phyloP scores from a whole-genome alignment of 2,888 invertebrate genomes.

The Andrena minutula region DNA sequence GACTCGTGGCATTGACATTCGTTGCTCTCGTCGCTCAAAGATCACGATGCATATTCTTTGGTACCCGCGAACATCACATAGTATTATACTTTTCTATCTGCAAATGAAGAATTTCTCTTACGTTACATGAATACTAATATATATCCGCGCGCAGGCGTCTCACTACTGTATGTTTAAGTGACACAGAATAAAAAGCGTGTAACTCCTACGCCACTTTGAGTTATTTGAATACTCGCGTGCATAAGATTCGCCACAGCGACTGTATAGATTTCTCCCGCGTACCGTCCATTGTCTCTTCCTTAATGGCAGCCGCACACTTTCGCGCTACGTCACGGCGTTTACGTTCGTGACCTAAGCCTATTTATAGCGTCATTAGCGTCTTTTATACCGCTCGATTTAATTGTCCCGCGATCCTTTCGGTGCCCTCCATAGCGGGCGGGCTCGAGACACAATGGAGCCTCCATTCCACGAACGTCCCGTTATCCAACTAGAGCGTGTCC shows the following conservation, averaged over 20 bases:
- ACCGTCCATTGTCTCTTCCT: constrained; percentile 24
- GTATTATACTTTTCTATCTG: not conserved
- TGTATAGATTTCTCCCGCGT: not conserved
- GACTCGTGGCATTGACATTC: not conserved
- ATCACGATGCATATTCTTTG: too few relatives aligned
- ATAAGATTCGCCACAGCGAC: not conserved
- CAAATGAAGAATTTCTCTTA: not conserved
- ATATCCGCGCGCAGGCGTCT: not conserved
- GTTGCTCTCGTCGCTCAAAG: not conserved
- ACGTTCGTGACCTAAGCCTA: constrained; percentile 57
- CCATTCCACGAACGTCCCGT: not conserved
- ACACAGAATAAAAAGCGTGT: constrained; percentile 9
- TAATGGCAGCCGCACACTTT: constrained; percentile 33
- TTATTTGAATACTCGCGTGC: not conserved
- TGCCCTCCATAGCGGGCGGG: not conserved
- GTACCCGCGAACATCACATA: not conserved
- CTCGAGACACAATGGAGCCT: not conserved
- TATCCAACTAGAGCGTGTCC: not conserved
- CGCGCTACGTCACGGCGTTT: constrained; percentile 41
- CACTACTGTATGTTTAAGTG: not conserved
- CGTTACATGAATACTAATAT: not conserved
- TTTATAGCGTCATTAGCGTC: constrained; percentile 49
- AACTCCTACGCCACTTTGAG: not conserved
- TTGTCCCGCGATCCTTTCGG: constrained; percentile 37
- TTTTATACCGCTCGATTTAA: constrained; percentile 48